Base-by-base conservation (phyloP, 2,113 vertebrate genomes). In the Microcebus murinus region DNA sequence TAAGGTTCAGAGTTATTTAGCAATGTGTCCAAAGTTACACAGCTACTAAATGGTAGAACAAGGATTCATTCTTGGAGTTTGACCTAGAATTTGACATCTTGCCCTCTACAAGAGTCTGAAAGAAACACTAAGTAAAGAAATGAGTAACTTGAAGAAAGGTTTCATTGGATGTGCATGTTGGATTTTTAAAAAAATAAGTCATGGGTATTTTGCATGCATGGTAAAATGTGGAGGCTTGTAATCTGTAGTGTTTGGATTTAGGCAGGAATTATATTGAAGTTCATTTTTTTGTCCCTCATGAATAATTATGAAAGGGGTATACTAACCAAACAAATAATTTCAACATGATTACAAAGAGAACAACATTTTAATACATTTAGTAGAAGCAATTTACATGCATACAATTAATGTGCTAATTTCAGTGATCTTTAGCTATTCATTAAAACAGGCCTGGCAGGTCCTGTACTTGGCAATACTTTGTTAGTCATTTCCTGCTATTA, bases 331-430 rank as follows among this genome's bases (percentile, higher is more conserved):
- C 94, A 97, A 96, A 96, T 94, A 96, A 96, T 96, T 95, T 89
- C 74, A 93, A 90, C 67, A 81, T 79, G 89, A 95, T 96, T 96
- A 96, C 83, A 98, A 96, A 93, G 67, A 85, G 90, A 97, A 92
- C 77, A 94, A 71, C 79, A 97, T 96, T 97, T 97, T 96, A 95
- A 95, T 96, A 70, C 90, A 93, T 90, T 97, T 95, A 94, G 81
- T 61, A 87, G 92, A 97, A 94, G 96, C 92, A 95, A 97, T 97
- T 96, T 96, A 96, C 91, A 96, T 96, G 93, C 95, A 82, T 95
- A 97, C 96, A 96, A 97, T 98, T 98, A 97, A 96, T 87, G 96
- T 94, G 97, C 89, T 98, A 98, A 97, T 96, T 97, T 96, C 96
- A 92, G 84, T 96, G 95, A 97, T 97, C 98, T 97, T 97, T 93